These are phyloP conservation scores for Urocolius indicus DNA, from an alignment of 2,113 vertebrate species.

Conservation along the genomic window DNA sequence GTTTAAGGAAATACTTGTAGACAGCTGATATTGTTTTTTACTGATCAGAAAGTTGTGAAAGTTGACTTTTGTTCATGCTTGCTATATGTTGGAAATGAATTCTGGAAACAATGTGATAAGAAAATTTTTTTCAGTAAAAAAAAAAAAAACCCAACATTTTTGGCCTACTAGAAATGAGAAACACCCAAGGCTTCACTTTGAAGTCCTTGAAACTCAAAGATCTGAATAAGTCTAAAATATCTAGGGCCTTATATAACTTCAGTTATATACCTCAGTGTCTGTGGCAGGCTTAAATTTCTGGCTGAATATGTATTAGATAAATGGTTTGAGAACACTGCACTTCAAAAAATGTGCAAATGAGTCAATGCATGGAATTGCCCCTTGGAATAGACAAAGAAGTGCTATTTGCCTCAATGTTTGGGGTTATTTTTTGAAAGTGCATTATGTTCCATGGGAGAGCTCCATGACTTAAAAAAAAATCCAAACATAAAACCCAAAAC, in stretches of 20 bases:
- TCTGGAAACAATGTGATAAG: neutral
- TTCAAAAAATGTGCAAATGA: neutral
- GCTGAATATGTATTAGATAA: neutral
- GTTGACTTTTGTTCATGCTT: neutral
- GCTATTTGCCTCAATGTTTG: fast-evolving
- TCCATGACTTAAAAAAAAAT: neutral
- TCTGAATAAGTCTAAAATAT: neutral
- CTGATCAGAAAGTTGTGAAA: neutral
- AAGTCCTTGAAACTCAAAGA: constrained; percentile 8
- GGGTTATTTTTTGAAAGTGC: neutral
- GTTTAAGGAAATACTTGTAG: neutral
- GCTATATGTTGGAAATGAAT: neutral
- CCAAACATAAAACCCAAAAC: too few species aligned
- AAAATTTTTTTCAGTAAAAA: neutral
- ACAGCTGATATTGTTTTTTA: neutral
- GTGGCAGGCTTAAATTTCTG: neutral
- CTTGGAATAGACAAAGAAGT: neutral
- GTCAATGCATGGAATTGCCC: neutral
- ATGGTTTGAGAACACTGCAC: neutral
- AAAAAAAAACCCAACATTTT: neutral
- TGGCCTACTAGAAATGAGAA: neutral
- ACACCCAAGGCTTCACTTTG: constrained; percentile 27
- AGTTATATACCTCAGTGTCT: neutral
- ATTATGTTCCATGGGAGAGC: neutral
- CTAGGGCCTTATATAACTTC: neutral